A percentile compares a stretch with the other conserved stretches of the same genome.
Conservation (phyloP, 2,113 vertebrate genomes). For the Regulus satrapa region DNA sequence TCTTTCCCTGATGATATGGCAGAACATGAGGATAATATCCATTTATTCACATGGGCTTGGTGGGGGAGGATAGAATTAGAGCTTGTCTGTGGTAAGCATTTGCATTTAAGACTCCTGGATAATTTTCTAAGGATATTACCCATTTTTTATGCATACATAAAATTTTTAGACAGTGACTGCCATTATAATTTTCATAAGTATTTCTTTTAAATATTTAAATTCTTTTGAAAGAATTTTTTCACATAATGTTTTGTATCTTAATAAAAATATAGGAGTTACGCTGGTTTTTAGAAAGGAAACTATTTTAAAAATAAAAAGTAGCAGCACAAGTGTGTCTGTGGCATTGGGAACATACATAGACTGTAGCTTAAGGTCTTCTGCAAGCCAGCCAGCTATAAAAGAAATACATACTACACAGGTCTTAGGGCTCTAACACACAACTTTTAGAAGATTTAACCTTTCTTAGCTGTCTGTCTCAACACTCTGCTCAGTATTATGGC, state of each 20-base stretch:
- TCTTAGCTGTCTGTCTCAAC: not conserved
- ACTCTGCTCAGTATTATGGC: not conserved
- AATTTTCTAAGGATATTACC: not conserved
- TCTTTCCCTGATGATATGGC: not conserved
- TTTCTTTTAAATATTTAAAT: not conserved
- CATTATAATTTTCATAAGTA: not conserved
- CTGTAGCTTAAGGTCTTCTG: not conserved
- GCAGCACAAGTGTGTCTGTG: not conserved
- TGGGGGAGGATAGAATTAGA: not conserved
- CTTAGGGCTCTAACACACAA: not conserved
- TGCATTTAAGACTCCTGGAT: not conserved
- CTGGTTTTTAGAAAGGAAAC: not conserved
- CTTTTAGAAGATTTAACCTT: not conserved
- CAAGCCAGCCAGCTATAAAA: not conserved
- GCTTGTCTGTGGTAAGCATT: not conserved
- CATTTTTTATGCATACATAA: not conserved
- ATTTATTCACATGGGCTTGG: not conserved
- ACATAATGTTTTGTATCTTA: not conserved
- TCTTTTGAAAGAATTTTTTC: not conserved
- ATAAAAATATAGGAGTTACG: not conserved
- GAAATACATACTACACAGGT: not conserved
- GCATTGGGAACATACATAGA: not conserved
- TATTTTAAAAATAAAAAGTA: not conserved
- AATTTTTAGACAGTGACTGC: not conserved
- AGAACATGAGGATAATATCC: not conserved